A percentile compares a stretch with the other conserved stretches of the same genome.
Conservation (phyloP, 2,797 vertebrate genomes). For the Erethizon dorsatum region DNA sequence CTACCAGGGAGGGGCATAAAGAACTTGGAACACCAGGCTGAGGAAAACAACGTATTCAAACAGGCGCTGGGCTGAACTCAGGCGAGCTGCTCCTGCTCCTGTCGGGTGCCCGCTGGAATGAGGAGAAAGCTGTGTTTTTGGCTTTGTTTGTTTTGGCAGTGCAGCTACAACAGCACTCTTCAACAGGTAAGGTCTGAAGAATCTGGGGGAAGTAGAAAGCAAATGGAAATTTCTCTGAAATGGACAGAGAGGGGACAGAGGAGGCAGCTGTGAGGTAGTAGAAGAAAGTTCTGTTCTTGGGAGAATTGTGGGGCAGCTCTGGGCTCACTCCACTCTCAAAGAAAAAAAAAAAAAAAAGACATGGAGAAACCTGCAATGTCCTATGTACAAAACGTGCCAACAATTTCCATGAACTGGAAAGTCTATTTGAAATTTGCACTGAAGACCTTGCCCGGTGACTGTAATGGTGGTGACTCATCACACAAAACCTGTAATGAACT, state of each 20-base stretch:
- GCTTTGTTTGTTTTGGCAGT: background rate
- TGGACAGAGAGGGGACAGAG: no score
- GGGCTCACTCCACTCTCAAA: background rate
- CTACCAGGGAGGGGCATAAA: background rate
- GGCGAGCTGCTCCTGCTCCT: background rate
- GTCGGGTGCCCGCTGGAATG: background rate
- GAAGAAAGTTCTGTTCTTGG: background rate
- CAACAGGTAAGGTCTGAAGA: background rate
- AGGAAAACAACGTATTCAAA: background rate
- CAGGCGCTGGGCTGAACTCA: background rate
- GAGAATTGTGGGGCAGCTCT: slow-evolving; percentile 38
- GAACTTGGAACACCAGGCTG: background rate
- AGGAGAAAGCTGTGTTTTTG: background rate
- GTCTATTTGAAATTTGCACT: slow-evolving; percentile 62
- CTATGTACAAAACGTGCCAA: slow-evolving; percentile 66
- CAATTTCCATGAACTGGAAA: slow-evolving; percentile 57
- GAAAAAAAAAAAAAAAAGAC: slow-evolving; percentile 45
- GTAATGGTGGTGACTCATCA: slow-evolving; percentile 58
- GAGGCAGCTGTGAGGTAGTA: background rate
- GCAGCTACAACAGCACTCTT: background rate
- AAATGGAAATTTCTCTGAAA: background rate
- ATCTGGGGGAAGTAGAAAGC: background rate
- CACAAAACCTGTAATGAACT: slow-evolving; percentile 64
- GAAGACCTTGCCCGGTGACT: slow-evolving; percentile 68
- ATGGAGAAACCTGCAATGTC: slow-evolving; percentile 38